Evolutionary conservation across 2,113 vertebrate species (phyloP).

Genomic region (Ellobius talpinus): DNA sequence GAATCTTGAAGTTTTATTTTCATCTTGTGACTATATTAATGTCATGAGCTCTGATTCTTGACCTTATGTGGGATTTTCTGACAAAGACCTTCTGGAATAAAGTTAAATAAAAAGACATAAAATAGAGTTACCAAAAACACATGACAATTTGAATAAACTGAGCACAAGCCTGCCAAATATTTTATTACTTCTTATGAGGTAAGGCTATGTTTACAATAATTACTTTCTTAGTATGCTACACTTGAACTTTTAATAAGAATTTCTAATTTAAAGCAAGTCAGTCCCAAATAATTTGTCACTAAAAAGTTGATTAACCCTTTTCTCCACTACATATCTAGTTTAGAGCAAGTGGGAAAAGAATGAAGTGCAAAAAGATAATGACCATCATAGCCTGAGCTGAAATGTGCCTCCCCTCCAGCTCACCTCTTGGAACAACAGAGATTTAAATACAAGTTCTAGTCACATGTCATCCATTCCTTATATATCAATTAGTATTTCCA

Average conservation of each 20-base stretch:
- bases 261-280: constrained; percentile 71
- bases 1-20: constrained; percentile 63
- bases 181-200: constrained; percentile 75
- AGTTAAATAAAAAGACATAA: constrained; percentile 67
- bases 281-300: constrained; percentile 48
- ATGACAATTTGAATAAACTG: constrained; percentile 67
- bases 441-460: constrained; percentile 38
- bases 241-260: constrained; percentile 62
- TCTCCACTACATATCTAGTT: background rate
- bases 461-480: background rate
- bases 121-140: constrained; percentile 63
- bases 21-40: constrained; percentile 69
- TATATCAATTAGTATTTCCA: background rate
- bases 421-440: constrained; percentile 38
- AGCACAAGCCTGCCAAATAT: constrained; percentile 42
- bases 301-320: constrained; percentile 65
- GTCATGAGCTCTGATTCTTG: constrained; percentile 52
- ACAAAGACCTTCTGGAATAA: constrained; percentile 56
- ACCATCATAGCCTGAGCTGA: accelerated
- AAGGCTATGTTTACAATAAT: constrained; percentile 73
- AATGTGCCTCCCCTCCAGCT: background rate
- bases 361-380: constrained; percentile 43
- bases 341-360: background rate
- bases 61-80: constrained; percentile 67
- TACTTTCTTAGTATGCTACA: constrained; percentile 54